Conservation (phyloP, 2,113 vertebrate genomes). For the Callipepla californica region DNA sequence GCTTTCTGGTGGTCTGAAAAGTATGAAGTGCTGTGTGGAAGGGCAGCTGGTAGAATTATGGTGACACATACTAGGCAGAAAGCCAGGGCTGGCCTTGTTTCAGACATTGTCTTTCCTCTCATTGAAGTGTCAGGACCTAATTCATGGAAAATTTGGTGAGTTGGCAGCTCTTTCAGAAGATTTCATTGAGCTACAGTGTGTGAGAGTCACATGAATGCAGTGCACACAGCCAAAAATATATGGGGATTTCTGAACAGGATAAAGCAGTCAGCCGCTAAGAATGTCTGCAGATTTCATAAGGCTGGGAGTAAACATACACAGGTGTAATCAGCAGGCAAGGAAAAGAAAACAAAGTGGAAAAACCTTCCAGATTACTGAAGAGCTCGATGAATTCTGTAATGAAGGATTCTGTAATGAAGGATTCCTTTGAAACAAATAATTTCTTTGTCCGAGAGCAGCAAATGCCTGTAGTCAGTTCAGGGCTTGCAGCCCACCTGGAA, state of each 20-base stretch:
- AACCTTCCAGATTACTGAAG: not conserved
- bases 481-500: slow-evolving; percentile 59
- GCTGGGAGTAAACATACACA: slow-evolving; percentile 69
- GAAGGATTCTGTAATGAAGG: not conserved
- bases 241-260: slow-evolving; percentile 66
- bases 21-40: slow-evolving; percentile 79
- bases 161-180: slow-evolving; percentile 82
- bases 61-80: slow-evolving; percentile 83
- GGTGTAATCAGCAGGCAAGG: slow-evolving; percentile 70
- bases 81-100: slow-evolving; percentile 84
- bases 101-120: slow-evolving; percentile 87
- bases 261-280: slow-evolving; percentile 69
- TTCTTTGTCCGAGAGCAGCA: not conserved
- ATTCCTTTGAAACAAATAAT: slow-evolving; percentile 53
- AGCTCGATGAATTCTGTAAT: slow-evolving; percentile 1
- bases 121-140: slow-evolving; percentile 88
- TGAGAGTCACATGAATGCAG: slow-evolving; percentile 78
- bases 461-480: slow-evolving; percentile 8
- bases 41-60: slow-evolving; percentile 82
- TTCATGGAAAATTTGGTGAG: slow-evolving; percentile 87
- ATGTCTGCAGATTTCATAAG: slow-evolving; percentile 60
- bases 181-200: slow-evolving; percentile 82
- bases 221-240: slow-evolving; percentile 65
- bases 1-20: slow-evolving; percentile 83
- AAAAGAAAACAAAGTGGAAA: not conserved